phyloP scores from a whole-genome alignment of 1,140 invertebrate genomes.

The Glossosoma conforme region DNA sequence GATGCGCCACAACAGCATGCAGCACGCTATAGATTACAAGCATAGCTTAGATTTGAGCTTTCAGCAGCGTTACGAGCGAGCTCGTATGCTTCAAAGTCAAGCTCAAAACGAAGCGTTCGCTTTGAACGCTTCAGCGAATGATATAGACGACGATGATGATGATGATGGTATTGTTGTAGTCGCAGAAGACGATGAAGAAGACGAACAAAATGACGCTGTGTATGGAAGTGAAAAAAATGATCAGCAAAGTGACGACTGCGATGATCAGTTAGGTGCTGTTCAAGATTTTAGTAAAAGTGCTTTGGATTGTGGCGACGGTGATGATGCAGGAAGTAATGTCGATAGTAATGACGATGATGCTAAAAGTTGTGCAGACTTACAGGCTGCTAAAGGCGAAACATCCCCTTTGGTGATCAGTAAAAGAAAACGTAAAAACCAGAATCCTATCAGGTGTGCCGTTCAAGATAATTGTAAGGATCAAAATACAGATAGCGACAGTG shows the following conservation, averaged over 20 bases:
- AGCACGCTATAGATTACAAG: constrained; percentile 60
- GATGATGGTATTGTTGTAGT: constrained; percentile 60
- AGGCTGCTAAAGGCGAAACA: constrained; percentile 48
- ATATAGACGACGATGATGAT: constrained; percentile 30
- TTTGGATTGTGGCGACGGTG: too few species aligned
- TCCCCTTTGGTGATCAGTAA: constrained; percentile 38
- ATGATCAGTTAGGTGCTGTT: constrained; percentile 50
- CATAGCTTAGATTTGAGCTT: constrained; percentile 56
- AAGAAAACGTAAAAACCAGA: constrained; percentile 86
- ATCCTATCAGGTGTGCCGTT: constrained; percentile 78
- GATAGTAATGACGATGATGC: constrained; percentile 72
- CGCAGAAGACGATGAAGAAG: constrained; percentile 60
- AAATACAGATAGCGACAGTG: constrained; percentile 24
- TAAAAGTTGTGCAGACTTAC: constrained; percentile 52
- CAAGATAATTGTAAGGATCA: constrained; percentile 30
- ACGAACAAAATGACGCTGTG: constrained; percentile 64
- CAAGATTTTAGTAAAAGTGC: too few species aligned
- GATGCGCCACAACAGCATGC: constrained; percentile 47
- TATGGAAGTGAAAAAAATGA: constrained; percentile 65
- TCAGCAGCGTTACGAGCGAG: constrained; percentile 46
- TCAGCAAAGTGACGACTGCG: constrained; percentile 65
- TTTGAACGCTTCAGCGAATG: constrained; percentile 28
- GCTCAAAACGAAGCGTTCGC: constrained; percentile 39
- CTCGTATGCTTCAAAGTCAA: constrained; percentile 38
- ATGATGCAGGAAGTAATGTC: constrained; percentile 64